Evolutionary conservation across 2,113 vertebrate species (phyloP), one percentile per base, ranked within the genome.

Genomic region (Melanotaenia duboulayi): DNA sequence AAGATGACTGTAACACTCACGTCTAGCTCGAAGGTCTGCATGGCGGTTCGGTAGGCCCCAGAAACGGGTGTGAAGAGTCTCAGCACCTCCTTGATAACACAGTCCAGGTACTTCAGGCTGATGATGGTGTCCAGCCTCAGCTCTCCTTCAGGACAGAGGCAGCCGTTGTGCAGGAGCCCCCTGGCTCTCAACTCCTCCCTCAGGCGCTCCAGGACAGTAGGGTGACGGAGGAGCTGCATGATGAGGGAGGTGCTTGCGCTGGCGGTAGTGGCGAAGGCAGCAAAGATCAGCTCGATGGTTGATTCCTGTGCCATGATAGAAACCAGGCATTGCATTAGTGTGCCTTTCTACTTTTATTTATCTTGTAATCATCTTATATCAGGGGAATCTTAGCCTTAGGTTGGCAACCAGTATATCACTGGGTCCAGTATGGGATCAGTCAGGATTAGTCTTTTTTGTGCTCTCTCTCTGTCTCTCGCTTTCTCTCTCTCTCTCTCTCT

Each of bases 51-150:
- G 90, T 99, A 99, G 2, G 97, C 98, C 0, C 98, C 98, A 0
- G 98, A 99, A 37, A 99, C 95, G 1, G 98, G 98, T 0, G 97
- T 97, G 82, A 95, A 98, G 56, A 99, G 96, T 22, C 97, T 94
- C 74, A 99, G 95, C 32, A 99, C 96, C 89, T 99, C 98, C 90
- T 99, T 99, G 92, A 99, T 97, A 91, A 99, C 96, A 0, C 98
- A 99, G 93, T 98, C 98, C 91, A 99, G 94, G 93, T 99, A 99
- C 78, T 94, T 95, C 25, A 99, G 95, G 72, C 95, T 86, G 24
- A 78, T 87, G 72, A 99, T 94, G 14, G 85, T 96, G 88, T 97
- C 96, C 0, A 98, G 94, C 4, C 94, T 93, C 61, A 99, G 93
- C 12, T 95, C 94, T 1, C 95, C 96, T 72, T 97, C 96, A 0